These are phyloP conservation scores for Nemotelus pantherinus DNA, from an alignment of 2,888 invertebrate genomes.

Conservation along the genomic window DNA sequence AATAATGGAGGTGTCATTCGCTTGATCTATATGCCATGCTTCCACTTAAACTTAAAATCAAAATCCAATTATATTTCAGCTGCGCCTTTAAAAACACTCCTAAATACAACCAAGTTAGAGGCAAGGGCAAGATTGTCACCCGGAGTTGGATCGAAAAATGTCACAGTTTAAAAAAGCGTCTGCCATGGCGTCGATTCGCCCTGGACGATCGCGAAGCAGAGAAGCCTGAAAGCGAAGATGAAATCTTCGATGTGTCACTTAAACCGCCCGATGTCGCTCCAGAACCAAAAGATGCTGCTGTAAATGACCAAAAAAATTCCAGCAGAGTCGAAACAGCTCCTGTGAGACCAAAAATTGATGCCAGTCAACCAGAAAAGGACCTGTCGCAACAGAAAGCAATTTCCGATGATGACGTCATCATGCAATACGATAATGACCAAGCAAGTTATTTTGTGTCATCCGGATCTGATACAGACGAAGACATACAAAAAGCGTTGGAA, in stretches of 20 bases:
- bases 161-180: conserved; percentile 67
- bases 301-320: neutral
- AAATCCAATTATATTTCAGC: conserved; percentile 66
- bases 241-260: conserved; percentile 57
- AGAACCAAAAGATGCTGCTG: neutral
- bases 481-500: conserved; percentile 56
- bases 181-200: conserved; percentile 63
- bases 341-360: neutral
- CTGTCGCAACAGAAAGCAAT: too few species aligned
- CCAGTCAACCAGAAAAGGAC: neutral
- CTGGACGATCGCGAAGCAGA: conserved; percentile 56
- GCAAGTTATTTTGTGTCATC: conserved; percentile 29
- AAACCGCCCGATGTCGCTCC: conserved; percentile 49
- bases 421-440: conserved; percentile 46
- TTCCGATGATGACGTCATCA: neutral
- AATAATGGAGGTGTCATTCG: neutral
- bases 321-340: too few species aligned
- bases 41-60: neutral
- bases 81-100: conserved; percentile 92
- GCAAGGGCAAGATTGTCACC: conserved; percentile 71
- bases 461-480: conserved; percentile 61
- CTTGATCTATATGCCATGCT: neutral
- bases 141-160: conserved; percentile 81
- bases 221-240: conserved; percentile 62
- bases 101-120: conserved; percentile 79